Evolutionary conservation across 2,888 invertebrate species (phyloP).

Genomic region (Hypolimnas misippus): DNA sequence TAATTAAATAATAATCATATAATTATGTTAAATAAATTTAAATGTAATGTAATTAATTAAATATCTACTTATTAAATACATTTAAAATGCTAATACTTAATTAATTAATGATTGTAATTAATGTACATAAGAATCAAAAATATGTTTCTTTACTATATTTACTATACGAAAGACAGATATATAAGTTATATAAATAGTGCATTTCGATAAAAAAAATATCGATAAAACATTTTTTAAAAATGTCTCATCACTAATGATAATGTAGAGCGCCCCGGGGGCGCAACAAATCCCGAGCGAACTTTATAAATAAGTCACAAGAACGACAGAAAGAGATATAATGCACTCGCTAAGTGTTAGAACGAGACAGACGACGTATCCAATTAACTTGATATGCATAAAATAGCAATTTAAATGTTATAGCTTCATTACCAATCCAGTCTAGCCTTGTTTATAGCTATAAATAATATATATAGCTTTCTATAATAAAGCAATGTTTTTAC

Average conservation of each 20-base stretch:
- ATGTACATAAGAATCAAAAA: no score
- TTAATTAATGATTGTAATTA: no score
- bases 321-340: conserved; percentile 55
- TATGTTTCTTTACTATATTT: no score
- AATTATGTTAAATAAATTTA: no score
- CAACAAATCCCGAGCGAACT: conserved; percentile 60
- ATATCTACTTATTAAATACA: no score
- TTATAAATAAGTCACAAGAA: conserved; percentile 65
- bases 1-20: no score
- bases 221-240: conserved; percentile 36
- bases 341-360: conserved; percentile 50
- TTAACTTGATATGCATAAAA: conserved; percentile 35
- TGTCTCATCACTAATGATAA: conserved; percentile 60
- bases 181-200: no score
- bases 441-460: conserved; percentile 21
- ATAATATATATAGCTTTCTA: background rate
- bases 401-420: conserved; percentile 41
- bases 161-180: no score
- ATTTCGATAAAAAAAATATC: conserved; percentile 33
- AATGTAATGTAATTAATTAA: no score
- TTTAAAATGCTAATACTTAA: no score
- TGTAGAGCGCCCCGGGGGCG: conserved; percentile 73
- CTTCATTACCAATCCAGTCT: conserved; percentile 25
- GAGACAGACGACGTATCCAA: conserved; percentile 50
- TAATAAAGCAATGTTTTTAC: background rate